Evolutionary conservation across 2,888 invertebrate genomes (phyloP).

Genomic region (Lasioglossum villosulum): DNA sequence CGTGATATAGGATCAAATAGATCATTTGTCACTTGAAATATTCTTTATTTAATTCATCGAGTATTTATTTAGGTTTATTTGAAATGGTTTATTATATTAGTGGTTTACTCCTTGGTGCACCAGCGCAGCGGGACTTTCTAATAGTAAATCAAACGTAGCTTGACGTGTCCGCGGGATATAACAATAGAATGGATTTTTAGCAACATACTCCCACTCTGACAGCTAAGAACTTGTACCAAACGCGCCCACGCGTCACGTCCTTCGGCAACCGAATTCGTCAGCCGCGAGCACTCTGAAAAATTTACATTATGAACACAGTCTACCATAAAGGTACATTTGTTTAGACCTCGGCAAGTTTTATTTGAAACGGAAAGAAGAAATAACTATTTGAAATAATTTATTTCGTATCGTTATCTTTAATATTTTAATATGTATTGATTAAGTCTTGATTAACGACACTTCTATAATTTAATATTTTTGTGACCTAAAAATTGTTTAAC

Average conservation of each 20-base stretch:
- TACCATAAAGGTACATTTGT: neutral
- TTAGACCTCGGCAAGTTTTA: neutral
- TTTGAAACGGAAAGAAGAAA: neutral
- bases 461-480: too few relatives aligned
- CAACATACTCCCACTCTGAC: slow-evolving; percentile 4
- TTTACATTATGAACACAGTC: neutral
- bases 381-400: neutral
- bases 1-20: neutral
- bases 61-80: neutral
- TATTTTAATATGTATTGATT: neutral
- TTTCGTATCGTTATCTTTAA: neutral
- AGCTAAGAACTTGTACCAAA: neutral
- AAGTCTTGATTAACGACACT: too few relatives aligned
- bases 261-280: slow-evolving; percentile 2
- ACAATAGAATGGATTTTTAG: slow-evolving; percentile 7
- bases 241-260: neutral
- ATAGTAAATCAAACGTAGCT: neutral
- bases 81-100: neutral
- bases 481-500: too few relatives aligned
- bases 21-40: neutral
- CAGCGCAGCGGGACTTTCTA: neutral
- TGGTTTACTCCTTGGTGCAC: neutral
- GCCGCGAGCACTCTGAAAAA: neutral
- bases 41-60: neutral
- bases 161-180: slow-evolving; percentile 5